Evolutionary conservation across 1,140 invertebrate genomes (phyloP).

Genomic region (Dinoponera quadriceps): DNA sequence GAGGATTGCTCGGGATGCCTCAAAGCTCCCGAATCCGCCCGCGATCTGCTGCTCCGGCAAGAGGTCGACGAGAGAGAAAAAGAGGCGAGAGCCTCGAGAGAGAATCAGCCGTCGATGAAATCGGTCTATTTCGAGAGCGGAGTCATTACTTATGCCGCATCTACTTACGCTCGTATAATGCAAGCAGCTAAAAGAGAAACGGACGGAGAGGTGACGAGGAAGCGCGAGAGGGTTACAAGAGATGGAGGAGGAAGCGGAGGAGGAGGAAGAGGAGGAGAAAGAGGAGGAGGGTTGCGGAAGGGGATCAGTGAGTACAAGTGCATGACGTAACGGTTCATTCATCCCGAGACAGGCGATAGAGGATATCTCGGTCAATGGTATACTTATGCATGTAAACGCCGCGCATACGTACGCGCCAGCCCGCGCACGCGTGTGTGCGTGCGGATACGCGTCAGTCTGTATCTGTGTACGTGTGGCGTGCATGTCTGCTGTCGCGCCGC

Average conservation of each 20-base stretch:
- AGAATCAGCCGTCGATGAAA: slow-evolving; percentile 12
- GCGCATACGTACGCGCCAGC: slow-evolving; percentile 20
- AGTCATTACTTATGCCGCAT: slow-evolving; percentile 66
- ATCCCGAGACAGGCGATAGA: slow-evolving; percentile 83
- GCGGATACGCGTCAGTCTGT: slow-evolving; percentile 13
- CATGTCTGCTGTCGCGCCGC: slow-evolving; percentile 39
- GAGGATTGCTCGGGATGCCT: background rate
- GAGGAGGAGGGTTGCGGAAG: slow-evolving; percentile 64
- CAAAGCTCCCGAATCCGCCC: background rate
- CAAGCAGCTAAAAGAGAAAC: slow-evolving; percentile 75
- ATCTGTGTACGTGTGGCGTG: slow-evolving; percentile 33
- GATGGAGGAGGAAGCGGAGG: slow-evolving; percentile 57
- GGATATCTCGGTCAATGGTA: slow-evolving; percentile 84
- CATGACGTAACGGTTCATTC: slow-evolving; percentile 85
- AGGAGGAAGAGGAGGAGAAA: slow-evolving; percentile 57
- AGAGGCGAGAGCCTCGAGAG: background rate
- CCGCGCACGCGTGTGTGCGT: background rate
- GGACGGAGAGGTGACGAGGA: slow-evolving; percentile 58
- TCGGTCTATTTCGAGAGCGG: slow-evolving; percentile 26
- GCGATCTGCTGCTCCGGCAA: background rate
- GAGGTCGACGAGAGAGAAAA: background rate
- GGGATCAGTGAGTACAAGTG: slow-evolving; percentile 82
- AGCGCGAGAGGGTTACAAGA: slow-evolving; percentile 59
- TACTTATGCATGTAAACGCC: slow-evolving; percentile 71
- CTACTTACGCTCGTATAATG: slow-evolving; percentile 73